These are phyloP conservation scores for Pseudorhombus dupliciocellatus DNA, from an alignment of 2,113 vertebrate species.

Conservation along the genomic window DNA sequence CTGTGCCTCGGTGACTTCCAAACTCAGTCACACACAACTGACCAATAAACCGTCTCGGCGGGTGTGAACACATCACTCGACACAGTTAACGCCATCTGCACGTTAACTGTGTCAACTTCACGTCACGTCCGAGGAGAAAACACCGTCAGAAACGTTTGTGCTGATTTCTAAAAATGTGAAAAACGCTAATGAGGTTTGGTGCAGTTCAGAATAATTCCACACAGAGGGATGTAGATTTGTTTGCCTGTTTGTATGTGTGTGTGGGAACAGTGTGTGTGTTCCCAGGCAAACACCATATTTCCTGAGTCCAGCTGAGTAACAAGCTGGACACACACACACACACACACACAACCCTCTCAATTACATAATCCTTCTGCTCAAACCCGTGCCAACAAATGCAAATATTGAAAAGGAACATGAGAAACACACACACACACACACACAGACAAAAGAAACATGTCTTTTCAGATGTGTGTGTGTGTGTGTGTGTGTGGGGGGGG, in stretches of 20 bases:
- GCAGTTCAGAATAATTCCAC: not conserved
- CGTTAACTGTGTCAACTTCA: not conserved
- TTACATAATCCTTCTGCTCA: constrained; percentile 44
- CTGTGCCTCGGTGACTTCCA: constrained; percentile 65
- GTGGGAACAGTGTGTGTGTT: constrained; percentile 21
- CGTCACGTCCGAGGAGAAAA: not conserved
- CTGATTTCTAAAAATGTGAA: not conserved
- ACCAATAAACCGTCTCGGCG: constrained; percentile 45
- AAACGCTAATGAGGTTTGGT: not conserved
- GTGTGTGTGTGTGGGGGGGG: constrained; percentile 1
- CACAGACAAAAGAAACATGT: constrained; percentile 26
- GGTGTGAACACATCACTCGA: constrained; percentile 18
- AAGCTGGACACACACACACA: constrained; percentile 51
- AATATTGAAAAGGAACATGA: constrained; percentile 23
- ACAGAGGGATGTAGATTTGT: not conserved
- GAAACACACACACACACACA: constrained; percentile 12
- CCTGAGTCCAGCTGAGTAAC: constrained; percentile 67
- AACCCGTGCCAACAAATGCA: constrained; percentile 27
- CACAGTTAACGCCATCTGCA: not conserved
- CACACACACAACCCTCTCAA: constrained; percentile 8
- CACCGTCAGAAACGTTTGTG: not conserved
- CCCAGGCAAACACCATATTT: constrained; percentile 50
- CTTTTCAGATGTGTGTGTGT: constrained; percentile 30
- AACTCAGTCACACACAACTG: constrained; percentile 63
- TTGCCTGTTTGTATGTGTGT: constrained; percentile 3